phyloP scores from a whole-genome alignment of 2,797 vertebrate species.

The Sarcoramphus papa region DNA sequence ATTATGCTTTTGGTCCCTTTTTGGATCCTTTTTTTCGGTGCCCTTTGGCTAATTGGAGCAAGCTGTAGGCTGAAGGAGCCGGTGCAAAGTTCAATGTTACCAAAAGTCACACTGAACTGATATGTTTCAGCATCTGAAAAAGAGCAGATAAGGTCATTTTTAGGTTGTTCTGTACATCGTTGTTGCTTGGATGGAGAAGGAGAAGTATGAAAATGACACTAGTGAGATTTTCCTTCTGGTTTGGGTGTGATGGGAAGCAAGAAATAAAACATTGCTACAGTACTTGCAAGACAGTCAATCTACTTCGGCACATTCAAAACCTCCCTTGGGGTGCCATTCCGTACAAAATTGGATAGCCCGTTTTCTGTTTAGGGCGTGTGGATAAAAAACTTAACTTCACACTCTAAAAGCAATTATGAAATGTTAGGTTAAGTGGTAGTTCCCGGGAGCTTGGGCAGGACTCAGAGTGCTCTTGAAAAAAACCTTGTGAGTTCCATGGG shows the following conservation, averaged over 20 bases:
- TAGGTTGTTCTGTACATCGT: neutral
- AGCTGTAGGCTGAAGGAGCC: neutral
- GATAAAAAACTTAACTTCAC: neutral
- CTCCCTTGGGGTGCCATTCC: neutral
- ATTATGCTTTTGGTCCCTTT: neutral
- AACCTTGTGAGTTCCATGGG: neutral
- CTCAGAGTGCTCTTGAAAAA: neutral
- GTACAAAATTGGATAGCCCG: neutral
- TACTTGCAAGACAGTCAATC: neutral
- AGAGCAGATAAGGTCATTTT: neutral
- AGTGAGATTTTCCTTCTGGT: neutral
- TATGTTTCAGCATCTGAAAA: neutral
- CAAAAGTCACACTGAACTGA: neutral
- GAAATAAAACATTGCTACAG: neutral
- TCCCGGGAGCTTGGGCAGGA: neutral
- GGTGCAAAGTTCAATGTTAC: neutral
- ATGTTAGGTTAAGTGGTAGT: neutral
- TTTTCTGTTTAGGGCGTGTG: neutral
- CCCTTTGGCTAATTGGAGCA: neutral
- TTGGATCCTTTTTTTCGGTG: neutral
- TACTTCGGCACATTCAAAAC: neutral
- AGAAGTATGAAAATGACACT: neutral
- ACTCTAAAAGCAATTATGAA: neutral
- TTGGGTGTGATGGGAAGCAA: neutral
- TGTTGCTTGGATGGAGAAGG: neutral